phyloP scores from a whole-genome alignment of 2,888 invertebrate species.

The Sphaeridia pumilis region DNA sequence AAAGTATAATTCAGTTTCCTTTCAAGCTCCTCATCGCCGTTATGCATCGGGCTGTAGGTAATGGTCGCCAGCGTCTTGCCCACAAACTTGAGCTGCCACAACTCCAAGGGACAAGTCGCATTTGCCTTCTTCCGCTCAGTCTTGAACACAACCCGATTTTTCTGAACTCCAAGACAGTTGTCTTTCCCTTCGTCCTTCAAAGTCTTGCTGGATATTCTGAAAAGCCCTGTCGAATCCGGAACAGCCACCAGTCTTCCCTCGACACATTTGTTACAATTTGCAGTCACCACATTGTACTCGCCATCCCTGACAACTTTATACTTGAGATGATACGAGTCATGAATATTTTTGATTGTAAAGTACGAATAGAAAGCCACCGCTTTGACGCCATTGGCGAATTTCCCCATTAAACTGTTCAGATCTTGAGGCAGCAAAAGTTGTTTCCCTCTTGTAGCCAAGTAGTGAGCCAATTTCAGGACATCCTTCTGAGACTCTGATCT shows the following conservation, averaged over 20 bases:
- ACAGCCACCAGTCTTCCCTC: conserved; percentile 1
- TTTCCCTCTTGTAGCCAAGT: background rate
- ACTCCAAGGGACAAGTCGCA: conserved; percentile 1
- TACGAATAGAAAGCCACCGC: conserved; percentile 1
- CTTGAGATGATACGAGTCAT: conserved; percentile 12
- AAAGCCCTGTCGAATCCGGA: background rate
- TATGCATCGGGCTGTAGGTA: conserved; percentile 1
- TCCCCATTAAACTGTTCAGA: background rate
- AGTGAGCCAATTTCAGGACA: conserved; percentile 1
- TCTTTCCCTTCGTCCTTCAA: background rate
- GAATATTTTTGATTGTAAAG: conserved; percentile 11
- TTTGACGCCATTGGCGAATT: conserved; percentile 7
- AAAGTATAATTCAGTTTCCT: background rate
- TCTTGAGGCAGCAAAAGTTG: background rate
- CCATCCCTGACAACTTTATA: background rate
- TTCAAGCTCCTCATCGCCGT: background rate
- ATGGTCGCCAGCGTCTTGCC: conserved; percentile 10
- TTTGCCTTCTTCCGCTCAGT: background rate
- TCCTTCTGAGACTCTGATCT: background rate
- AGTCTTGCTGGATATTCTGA: background rate
- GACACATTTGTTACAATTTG: conserved; percentile 9
- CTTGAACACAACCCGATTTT: conserved; percentile 2
- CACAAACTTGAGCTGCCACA: conserved; percentile 12
- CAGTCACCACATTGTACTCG: conserved; percentile 5
- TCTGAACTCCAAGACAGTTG: conserved; percentile 11